phyloP scores from a whole-genome alignment of 2,113 vertebrate species.

The Chaetodon auriga region DNA sequence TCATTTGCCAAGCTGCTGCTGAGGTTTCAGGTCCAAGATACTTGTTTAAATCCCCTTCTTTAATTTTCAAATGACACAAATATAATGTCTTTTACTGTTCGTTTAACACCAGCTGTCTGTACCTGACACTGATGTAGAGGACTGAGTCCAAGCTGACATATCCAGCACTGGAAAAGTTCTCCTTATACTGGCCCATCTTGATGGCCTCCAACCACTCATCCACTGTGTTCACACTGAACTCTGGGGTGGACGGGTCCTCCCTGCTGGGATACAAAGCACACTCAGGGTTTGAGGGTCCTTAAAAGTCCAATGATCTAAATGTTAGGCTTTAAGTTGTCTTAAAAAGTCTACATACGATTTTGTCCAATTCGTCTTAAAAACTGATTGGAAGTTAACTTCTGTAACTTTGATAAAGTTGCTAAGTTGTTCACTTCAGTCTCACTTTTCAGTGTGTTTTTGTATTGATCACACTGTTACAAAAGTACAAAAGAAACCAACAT shows the following conservation, averaged over 20 bases:
- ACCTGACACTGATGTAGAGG: constrained; percentile 88
- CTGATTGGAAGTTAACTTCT: too few relatives aligned
- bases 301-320: too few relatives aligned
- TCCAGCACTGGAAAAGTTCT: constrained; percentile 86
- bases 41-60: constrained; percentile 23
- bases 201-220: constrained; percentile 88
- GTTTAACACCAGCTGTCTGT: constrained; percentile 35
- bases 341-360: too few relatives aligned
- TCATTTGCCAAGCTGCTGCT: constrained; percentile 19
- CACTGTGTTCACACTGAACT: constrained; percentile 85
- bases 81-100: constrained; percentile 23
- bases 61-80: constrained; percentile 38
- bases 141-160: constrained; percentile 88
- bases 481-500: too few relatives aligned
- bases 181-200: constrained; percentile 89
- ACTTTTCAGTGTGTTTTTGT: too few relatives aligned
- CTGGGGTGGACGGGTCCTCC: constrained; percentile 84
- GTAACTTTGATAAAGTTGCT: too few relatives aligned
- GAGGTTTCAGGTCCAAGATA: constrained; percentile 18
- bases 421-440: too few relatives aligned
- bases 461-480: too few relatives aligned
- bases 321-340: too few relatives aligned
- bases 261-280: constrained; percentile 73
- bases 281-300: not conserved
- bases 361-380: too few relatives aligned